A percentile compares a stretch with the other conserved stretches of the same genome.
phyloP scores from a whole-genome alignment of 2,888 invertebrate species.

The Gisinianus flammeolus region DNA sequence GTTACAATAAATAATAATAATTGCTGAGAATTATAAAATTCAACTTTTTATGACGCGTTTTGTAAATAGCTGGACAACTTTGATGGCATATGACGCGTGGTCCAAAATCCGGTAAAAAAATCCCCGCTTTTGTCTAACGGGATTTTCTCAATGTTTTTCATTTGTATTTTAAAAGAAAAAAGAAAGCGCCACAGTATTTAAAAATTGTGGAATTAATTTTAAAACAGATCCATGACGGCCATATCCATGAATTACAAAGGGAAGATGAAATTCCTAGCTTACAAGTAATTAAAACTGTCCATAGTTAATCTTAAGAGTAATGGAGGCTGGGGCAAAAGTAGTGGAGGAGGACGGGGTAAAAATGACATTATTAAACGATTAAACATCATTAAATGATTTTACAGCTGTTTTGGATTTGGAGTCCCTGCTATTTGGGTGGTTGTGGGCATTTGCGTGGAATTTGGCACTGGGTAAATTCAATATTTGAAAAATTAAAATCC shows the following conservation, averaged over 20 bases:
- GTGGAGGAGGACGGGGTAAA: too few relatives aligned
- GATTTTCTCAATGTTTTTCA: not conserved
- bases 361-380: too few relatives aligned
- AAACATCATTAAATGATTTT: too few relatives aligned
- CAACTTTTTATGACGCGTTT: too few relatives aligned
- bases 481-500: not conserved
- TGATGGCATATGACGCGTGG: constrained; percentile 13
- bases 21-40: too few relatives aligned
- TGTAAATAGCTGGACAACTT: too few relatives aligned
- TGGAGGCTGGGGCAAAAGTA: too few relatives aligned
- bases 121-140: too few relatives aligned
- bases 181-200: not conserved
- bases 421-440: not conserved
- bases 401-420: not conserved
- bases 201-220: not conserved
- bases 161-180: not conserved
- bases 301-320: too few relatives aligned
- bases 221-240: constrained; percentile 13
- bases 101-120: constrained; percentile 16
- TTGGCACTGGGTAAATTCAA: not conserved
- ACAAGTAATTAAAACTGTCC: too few relatives aligned
- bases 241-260: not conserved
- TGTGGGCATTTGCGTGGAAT: not conserved
- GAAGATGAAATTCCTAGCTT: not conserved
- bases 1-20: too few relatives aligned